Evolutionary conservation across 2,113 vertebrate genomes (phyloP), one percentile per base, ranked within the genome.

Genomic region (Ictidomys tridecemlineatus): DNA sequence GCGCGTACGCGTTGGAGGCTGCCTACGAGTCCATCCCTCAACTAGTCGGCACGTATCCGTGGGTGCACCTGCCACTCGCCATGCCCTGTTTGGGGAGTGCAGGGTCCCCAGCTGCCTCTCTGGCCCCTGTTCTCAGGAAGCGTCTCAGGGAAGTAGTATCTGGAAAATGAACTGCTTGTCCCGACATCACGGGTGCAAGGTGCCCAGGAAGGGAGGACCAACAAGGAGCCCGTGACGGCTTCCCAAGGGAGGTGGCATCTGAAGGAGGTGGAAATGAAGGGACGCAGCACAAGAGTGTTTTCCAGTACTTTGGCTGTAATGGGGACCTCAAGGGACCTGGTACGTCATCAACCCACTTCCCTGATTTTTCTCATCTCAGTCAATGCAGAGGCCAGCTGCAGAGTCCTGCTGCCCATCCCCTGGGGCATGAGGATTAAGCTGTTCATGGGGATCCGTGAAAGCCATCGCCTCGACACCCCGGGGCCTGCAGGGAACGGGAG

Each of bases 401-500:
- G 39, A 42, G 58, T 16, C 82, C 7, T 5, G 26, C 12, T 4
- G 89, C 28, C 56, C 93, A 70, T 93, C 96, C 77, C 67, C 92
- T 97, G 97, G 97, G 96, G 95, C 89, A 95, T 77, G 97, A 95
- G 93, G 58, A 24, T 26, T 94, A 93, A 96, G 94, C 95, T 92
- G 45, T 26, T 34, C 16, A 7, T 18, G 7, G 34, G 32, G 34
- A 26, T 9, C 2, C 78, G 87, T 67, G 96, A 67, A 95, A 97
- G 96, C 95, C 96, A 85, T 97, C 98, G 97, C 97, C 97, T 97
- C 98, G 96, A 97, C 95, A 97, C 96, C 94, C 96, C 97, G 97
- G 96, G 97, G 97, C 95, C 84, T 94, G 95, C 94, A 96, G 93
- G 92, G 85, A 91, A 91, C 84, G 93, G 95, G 98, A 98, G 98